These are phyloP conservation scores for Gavialis gangeticus DNA, from an alignment of 2,113 vertebrate species.

Conservation along the genomic window DNA sequence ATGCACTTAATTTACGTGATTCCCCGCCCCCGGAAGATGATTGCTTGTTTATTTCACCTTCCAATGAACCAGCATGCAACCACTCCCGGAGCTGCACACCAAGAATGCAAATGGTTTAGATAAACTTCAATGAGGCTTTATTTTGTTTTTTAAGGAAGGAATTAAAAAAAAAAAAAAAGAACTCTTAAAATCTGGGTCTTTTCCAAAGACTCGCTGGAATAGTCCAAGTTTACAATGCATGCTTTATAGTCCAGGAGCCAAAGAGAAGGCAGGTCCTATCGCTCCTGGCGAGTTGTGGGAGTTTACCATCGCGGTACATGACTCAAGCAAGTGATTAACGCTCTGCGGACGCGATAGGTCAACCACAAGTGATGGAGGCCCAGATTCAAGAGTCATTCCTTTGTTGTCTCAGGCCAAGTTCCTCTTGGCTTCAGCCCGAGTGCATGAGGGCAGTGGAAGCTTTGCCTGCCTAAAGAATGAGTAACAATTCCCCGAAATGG, in stretches of 20 bases:
- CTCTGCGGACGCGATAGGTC: constrained; percentile 29
- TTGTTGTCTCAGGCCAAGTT: constrained; percentile 50
- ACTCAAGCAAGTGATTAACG: background rate
- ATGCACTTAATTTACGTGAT: constrained; percentile 23
- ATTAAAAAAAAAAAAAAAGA: background rate
- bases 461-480: constrained; percentile 55
- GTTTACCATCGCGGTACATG: constrained; percentile 14
- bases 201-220: constrained; percentile 61
- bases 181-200: background rate
- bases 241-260: constrained; percentile 25
- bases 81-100: constrained; percentile 15
- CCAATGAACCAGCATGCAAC: constrained; percentile 45
- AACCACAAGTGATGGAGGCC: constrained; percentile 6
- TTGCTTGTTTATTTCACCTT: constrained; percentile 54
- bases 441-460: constrained; percentile 61
- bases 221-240: constrained; percentile 10
- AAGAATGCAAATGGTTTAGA: constrained; percentile 30
- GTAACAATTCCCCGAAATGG: constrained; percentile 69
- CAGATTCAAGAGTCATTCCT: constrained; percentile 53
- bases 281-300: background rate
- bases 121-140: background rate
- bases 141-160: no score
- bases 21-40: constrained; percentile 41
- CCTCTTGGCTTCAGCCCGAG: constrained; percentile 55
- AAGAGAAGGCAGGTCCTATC: constrained; percentile 35